Evolutionary conservation across 1,140 invertebrate genomes (phyloP), one percentile per base, ranked within the genome.

Genomic region (Caenorhabditis remanei): DNA sequence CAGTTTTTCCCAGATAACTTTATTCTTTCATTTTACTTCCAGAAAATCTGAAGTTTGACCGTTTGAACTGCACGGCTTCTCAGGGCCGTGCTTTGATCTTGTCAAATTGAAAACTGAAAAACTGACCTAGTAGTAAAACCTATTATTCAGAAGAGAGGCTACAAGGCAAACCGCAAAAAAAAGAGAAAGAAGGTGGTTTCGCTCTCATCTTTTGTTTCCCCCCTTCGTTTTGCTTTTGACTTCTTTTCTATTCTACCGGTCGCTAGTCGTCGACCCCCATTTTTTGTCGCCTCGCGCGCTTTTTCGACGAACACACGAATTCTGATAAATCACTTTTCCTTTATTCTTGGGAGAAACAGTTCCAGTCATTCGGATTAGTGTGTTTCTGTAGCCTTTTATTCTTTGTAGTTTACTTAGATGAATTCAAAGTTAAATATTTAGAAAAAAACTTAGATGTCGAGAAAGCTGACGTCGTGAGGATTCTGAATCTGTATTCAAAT

Each of bases 161-260:
- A 79, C 71, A 79, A 79, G 71, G 71, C 71, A 79, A 79, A 50
- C 71, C 71, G 71, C 71, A 79, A 79, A 79, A 63, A 48, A 79
- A 46, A 79, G 53, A 46, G 53, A 79, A 53, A 79, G 43, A 53
- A n/a, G 50, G 71, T 79, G 71, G 71, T 79, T 79, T 79, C 71
- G 71, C 71, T 79, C 71, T 79, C 71, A 79, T 79, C 71, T 79
- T 79, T 79, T 79, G 71, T 79, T 40, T 79, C 41, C 71, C 46
- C n/a, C 43, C 65, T 71, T 79, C 46, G n/a, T 71, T 48, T 19
- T 41, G n/a, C 67, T 32, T 32, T 32, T 32, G 21, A 32, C 67
- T 71, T 71, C 43, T 43, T 71, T 41, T 71, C 21, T 46, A 41
- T 79, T 79, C 71, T 79, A 48, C 71, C 46, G 71, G 46, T 79